Base-by-base conservation (phyloP, 2,113 vertebrate genomes). In the Callocephalon fimbriatum region DNA sequence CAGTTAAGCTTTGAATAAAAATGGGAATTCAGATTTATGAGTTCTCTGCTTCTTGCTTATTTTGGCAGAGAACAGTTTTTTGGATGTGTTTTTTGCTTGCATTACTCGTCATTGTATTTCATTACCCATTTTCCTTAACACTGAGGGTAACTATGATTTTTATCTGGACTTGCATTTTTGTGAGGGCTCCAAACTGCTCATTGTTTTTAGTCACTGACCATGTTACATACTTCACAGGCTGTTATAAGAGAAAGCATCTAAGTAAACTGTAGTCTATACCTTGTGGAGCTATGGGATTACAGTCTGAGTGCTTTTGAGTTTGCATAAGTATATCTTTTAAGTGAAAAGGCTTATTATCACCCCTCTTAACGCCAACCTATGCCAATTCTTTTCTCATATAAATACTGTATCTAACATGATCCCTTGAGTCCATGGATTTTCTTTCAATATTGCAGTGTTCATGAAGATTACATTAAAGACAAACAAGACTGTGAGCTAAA, bases 1-100 rank as follows among this genome's bases (percentile, higher is more conserved):
- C 86, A 83, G 71, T 87, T 95, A 86, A 96, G 32, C 44, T 96
- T 65, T 75, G 63, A 95, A 91, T 90, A 90, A 61, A 93, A 94
- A 86, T 59, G 78, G 58, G 56, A 96, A 90, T 88, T 88, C 35
- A 86, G 78, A 95, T 71, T 93, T 91, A 72, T 6, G 32, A 13
- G 5, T 82, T 93, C 72, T 89, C 20, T 20, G 6, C 50, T 85
- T 48, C 68, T 71, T 89, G 79, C 93, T 96, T 93, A 58, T 92
- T 94, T 95, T 97, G 97, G 88, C 90, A 78, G 35, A 32, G 74
- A 19, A 4, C 26, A 15, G 40, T 42, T 92, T 73, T 94, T 85
- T 83, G 62, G 70, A 32, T 93, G 72, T 86, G 42, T 75, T 78
- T 93, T 94, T 80, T 97, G 79, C 85, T 95, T 96, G 71, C 40